Percentiles rank a stretch among this genome's conserved stretches.
These are phyloP conservation scores for Strix aluco DNA, from an alignment of 2,113 vertebrate genomes.

Conservation along the genomic window DNA sequence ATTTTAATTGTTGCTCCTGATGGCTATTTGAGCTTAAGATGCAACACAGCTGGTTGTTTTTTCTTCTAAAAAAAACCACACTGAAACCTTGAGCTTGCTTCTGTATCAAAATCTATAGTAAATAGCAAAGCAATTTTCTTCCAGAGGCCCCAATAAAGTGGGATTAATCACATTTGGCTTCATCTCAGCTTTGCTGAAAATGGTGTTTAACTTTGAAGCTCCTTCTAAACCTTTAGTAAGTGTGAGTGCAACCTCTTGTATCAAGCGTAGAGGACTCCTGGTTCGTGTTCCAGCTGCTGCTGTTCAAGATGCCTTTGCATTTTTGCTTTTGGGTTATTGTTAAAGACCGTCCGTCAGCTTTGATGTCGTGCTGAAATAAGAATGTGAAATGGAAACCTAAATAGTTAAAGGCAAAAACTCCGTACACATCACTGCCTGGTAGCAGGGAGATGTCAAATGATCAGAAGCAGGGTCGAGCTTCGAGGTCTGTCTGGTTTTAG, in stretches of 20 bases:
- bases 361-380: neutral
- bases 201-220: constrained; percentile 1
- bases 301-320: neutral
- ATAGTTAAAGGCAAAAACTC: neutral
- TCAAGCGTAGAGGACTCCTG: neutral
- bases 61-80: neutral
- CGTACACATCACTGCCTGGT: rapidly evolving
- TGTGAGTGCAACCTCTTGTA: neutral
- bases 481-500: neutral
- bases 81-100: neutral
- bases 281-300: neutral
- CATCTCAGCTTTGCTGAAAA: neutral
- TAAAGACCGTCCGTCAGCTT: neutral
- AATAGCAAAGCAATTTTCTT: constrained; percentile 50
- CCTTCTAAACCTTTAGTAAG: neutral
- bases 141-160: constrained; percentile 10
- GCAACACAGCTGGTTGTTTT: neutral
- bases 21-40: constrained; percentile 18
- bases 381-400: neutral
- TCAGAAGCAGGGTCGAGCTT: neutral
- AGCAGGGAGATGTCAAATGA: neutral
- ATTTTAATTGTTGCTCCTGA: constrained; percentile 63
- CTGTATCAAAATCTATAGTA: constrained; percentile 58
- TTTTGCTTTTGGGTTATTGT: neutral
- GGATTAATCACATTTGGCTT: constrained; percentile 45